phyloP scores from a whole-genome alignment of 1,140 invertebrate genomes.

The Teleopsis dalmanni region DNA sequence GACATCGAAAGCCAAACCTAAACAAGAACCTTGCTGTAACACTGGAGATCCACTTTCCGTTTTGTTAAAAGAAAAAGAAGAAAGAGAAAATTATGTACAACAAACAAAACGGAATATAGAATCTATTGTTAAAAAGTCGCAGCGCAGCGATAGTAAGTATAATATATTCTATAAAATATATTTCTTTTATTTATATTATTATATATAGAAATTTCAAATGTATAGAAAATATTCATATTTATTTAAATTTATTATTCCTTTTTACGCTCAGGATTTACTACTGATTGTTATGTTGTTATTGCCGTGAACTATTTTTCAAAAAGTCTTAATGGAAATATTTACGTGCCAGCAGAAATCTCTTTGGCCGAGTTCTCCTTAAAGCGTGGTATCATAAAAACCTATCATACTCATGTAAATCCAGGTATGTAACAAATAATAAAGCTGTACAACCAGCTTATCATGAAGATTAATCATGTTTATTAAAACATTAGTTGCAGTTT shows the following conservation, averaged over 20 bases:
- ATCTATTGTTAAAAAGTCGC: conserved; percentile 15
- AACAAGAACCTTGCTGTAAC: too few species aligned
- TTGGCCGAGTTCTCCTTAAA: conserved; percentile 27
- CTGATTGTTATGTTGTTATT: conserved; percentile 18
- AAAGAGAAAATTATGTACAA: conserved; percentile 3
- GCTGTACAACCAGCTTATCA: neutral
- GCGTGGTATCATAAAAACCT: conserved; percentile 19
- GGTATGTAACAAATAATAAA: conserved; percentile 13
- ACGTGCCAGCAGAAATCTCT: conserved; percentile 33
- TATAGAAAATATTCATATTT: too few species aligned
- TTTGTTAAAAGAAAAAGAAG: conserved; percentile 14
- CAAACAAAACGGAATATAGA: conserved; percentile 29
- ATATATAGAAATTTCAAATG: too few species aligned
- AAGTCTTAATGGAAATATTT: conserved; percentile 13
- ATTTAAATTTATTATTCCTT: neutral
- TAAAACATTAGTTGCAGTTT: neutral
- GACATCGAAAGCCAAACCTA: too few species aligned
- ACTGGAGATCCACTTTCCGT: conserved; percentile 14
- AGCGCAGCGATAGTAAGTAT: conserved; percentile 16
- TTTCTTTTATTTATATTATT: too few species aligned
- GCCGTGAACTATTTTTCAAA: conserved; percentile 34
- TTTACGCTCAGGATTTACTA: conserved; percentile 9
- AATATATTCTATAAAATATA: neutral
- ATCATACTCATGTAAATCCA: conserved; percentile 30
- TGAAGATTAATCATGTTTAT: neutral